Conservation (phyloP, 2,888 invertebrate genomes). For the Drosophila mettleri region DNA sequence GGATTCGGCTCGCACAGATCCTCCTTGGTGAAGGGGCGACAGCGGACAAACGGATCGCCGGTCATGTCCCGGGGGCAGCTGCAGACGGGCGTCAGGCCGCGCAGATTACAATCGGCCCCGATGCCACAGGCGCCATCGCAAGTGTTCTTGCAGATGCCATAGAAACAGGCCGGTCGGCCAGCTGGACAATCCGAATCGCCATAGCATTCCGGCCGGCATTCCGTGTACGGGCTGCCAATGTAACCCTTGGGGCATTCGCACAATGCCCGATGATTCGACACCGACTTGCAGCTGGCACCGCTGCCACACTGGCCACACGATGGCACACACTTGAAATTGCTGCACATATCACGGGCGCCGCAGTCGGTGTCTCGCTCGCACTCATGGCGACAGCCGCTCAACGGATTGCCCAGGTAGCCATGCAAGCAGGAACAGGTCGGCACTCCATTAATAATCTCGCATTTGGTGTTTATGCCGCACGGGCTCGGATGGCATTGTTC, state of each 20-base stretch:
- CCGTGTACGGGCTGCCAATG: slow-evolving; percentile 90
- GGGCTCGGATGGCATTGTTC: slow-evolving; percentile 93
- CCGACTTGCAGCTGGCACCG: slow-evolving; percentile 91
- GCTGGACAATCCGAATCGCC: slow-evolving; percentile 92
- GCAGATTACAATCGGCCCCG: slow-evolving; percentile 90
- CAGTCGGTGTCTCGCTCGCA: slow-evolving; percentile 92
- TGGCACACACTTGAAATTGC: slow-evolving; percentile 90
- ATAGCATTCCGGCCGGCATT: slow-evolving; percentile 93
- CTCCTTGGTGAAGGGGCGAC: slow-evolving; percentile 92
- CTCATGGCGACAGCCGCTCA: slow-evolving; percentile 92
- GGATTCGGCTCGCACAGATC: slow-evolving; percentile 95
- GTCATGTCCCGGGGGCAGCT: slow-evolving; percentile 95
- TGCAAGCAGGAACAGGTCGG: slow-evolving; percentile 92
- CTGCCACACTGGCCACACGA: slow-evolving; percentile 92
- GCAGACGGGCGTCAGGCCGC: slow-evolving; percentile 92
- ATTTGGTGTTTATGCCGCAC: slow-evolving; percentile 92
- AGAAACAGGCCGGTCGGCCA: slow-evolving; percentile 91
- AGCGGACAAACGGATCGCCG: slow-evolving; percentile 93
- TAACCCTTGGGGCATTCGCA: slow-evolving; percentile 94
- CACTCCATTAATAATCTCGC: slow-evolving; percentile 90
- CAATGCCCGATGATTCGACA: slow-evolving; percentile 90
- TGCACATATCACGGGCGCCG: slow-evolving; percentile 89
- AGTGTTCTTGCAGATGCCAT: slow-evolving; percentile 93
- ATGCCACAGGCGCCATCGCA: slow-evolving; percentile 93
- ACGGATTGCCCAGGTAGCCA: slow-evolving; percentile 91